Percentiles rank a stretch among this genome's conserved stretches.
Evolutionary conservation across 2,888 invertebrate species (phyloP).

Genomic region (Erebia aethiops): DNA sequence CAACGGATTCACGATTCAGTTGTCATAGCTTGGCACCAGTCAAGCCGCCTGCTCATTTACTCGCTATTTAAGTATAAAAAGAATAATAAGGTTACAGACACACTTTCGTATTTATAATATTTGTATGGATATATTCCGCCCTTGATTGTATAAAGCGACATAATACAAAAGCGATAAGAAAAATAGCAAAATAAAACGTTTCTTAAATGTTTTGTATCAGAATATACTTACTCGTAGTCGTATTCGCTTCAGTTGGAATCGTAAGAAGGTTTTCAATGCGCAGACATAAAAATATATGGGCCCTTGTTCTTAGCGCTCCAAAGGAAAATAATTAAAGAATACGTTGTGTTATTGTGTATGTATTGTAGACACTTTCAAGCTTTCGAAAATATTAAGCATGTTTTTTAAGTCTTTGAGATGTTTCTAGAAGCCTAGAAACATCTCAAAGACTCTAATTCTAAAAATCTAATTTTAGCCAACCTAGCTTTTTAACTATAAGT

Average conservation of each 20-base stretch:
- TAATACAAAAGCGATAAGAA: not conserved
- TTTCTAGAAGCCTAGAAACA: no score
- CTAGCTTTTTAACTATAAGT: not conserved
- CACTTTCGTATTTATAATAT: not conserved
- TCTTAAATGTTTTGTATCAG: constrained; percentile 10
- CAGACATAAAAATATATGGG: constrained; percentile 1
- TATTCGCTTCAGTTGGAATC: not conserved
- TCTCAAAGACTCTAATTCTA: no score
- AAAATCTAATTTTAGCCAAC: not conserved
- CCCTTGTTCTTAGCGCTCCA: constrained; percentile 6
- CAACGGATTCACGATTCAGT: no score
- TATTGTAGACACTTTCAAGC: constrained; percentile 1
- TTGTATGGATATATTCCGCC: not conserved
- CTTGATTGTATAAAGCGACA: not conserved
- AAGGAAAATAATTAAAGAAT: constrained; percentile 14
- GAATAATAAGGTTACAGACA: no score
- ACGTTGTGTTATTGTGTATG: not conserved
- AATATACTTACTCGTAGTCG: not conserved
- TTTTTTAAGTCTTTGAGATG: not conserved
- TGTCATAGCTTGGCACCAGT: no score
- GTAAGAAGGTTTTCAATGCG: constrained; percentile 1
- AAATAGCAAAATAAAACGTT: not conserved
- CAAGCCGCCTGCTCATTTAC: no score
- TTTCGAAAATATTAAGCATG: not conserved
- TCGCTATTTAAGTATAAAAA: no score